phyloP scores from a whole-genome alignment of 2,113 vertebrate species.

The Ceuthmochares aereus region DNA sequence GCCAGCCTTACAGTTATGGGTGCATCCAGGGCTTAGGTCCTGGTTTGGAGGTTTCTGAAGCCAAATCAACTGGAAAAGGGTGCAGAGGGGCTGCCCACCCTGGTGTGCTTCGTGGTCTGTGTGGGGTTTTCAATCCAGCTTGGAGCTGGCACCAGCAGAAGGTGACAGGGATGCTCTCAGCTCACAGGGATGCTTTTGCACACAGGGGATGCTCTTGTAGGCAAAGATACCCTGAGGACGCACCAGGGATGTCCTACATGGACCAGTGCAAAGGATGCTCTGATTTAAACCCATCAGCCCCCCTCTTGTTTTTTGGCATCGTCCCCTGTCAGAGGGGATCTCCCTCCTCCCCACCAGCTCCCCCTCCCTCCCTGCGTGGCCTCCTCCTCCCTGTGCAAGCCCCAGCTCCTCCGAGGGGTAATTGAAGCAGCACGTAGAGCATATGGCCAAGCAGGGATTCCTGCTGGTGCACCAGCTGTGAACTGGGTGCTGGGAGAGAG shows the following conservation, averaged over 20 bases:
- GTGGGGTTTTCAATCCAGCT: background rate
- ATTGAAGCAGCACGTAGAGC: conserved; percentile 88
- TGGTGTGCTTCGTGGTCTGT: too few relatives aligned
- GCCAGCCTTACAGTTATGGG: rapidly evolving
- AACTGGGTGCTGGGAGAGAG: conserved; percentile 84
- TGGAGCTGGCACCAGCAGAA: background rate
- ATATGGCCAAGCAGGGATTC: conserved; percentile 90
- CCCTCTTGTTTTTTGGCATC: background rate
- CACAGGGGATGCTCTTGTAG: background rate
- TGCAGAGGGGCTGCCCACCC: background rate
- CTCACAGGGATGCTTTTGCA: rapidly evolving
- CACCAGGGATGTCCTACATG: rapidly evolving
- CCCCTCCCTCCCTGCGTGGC: background rate
- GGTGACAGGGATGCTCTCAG: background rate
- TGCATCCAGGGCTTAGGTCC: background rate
- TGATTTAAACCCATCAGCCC: background rate
- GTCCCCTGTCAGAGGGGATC: too few relatives aligned
- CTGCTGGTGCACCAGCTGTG: conserved; percentile 94
- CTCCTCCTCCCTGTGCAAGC: conserved; percentile 10
- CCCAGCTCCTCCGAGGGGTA: conserved; percentile 81
- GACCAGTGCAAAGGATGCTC: background rate
- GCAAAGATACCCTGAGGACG: background rate
- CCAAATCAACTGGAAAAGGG: rapidly evolving
- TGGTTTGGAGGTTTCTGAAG: background rate
- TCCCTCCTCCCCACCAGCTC: background rate